These are phyloP conservation scores for Drosophila subpulchrella DNA, from an alignment of 1,140 invertebrate species.

Conservation along the genomic window DNA sequence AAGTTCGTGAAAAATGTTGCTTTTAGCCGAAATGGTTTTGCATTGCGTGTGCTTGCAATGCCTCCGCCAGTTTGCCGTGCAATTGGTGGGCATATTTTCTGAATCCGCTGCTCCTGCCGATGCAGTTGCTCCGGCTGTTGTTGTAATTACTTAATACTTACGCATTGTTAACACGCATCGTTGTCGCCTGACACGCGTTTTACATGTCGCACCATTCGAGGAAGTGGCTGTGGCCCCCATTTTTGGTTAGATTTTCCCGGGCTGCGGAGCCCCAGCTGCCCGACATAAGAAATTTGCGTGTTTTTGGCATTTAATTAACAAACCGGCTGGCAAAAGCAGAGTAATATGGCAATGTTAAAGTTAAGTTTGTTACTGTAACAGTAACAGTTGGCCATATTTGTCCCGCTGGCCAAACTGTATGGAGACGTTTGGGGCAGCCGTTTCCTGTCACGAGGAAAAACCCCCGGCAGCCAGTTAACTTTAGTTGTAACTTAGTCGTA, in stretches of 20 bases:
- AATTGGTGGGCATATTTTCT: conserved; percentile 28
- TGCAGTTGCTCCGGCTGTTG: conserved; percentile 42
- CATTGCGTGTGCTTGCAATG: conserved; percentile 51
- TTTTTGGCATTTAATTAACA: conserved; percentile 75
- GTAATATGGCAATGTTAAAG: conserved; percentile 63
- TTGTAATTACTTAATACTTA: conserved; percentile 77
- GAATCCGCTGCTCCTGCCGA: conserved; percentile 2
- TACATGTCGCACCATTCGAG: conserved; percentile 72
- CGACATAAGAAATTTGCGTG: conserved; percentile 68
- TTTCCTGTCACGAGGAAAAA: conserved; percentile 60
- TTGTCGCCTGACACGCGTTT: conserved; percentile 73
- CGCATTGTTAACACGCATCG: conserved; percentile 75
- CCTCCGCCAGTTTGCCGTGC: conserved; percentile 1
- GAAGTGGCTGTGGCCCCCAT: conserved; percentile 56
- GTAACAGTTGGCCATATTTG: conserved; percentile 47
- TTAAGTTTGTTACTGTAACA: conserved; percentile 66
- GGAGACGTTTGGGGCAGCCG: conserved; percentile 42
- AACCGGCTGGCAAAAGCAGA: conserved; percentile 62
- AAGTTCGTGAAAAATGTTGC: conserved; percentile 56
- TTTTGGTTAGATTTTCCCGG: conserved; percentile 53
- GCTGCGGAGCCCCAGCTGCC: conserved; percentile 17
- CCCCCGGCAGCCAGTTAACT: conserved; percentile 22
- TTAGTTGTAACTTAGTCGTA: conserved; percentile 96
- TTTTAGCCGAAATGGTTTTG: conserved; percentile 50
- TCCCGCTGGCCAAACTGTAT: conserved; percentile 11